These are phyloP conservation scores for Lindbergichthys nudifrons DNA, from an alignment of 2,797 vertebrate species.

Conservation along the genomic window DNA sequence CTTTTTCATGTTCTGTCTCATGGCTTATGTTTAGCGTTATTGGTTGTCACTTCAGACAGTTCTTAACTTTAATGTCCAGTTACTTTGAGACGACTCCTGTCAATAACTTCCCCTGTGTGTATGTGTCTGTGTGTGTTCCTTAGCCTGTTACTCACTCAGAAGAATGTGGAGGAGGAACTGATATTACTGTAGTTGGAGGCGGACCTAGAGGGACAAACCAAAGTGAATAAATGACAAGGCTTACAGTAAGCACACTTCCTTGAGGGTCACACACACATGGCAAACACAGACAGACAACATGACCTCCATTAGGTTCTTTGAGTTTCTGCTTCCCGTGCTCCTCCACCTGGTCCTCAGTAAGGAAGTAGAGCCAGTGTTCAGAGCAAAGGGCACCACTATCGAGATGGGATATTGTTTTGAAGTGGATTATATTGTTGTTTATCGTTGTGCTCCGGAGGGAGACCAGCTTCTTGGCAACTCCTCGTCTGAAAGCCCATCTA, in stretches of 20 bases:
- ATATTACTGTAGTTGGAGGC: conserved; percentile 55
- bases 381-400: conserved; percentile 32
- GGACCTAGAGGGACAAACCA: conserved; percentile 49
- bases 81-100: neutral
- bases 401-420: conserved; percentile 82
- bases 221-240: conserved; percentile 42
- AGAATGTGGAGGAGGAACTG: conserved; percentile 47
- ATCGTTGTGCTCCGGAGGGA: conserved; percentile 55
- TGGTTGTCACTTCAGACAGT: conserved; percentile 6
- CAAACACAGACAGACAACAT: conserved; percentile 63
- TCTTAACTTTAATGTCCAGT: neutral
- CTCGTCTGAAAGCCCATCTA: conserved; percentile 31
- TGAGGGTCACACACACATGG: conserved; percentile 45
- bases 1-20: neutral
- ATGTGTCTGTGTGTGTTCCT: conserved; percentile 1
- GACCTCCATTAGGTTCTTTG: conserved; percentile 43
- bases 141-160: conserved; percentile 9
- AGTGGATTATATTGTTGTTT: conserved; percentile 78
- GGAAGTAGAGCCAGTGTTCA: conserved; percentile 63
- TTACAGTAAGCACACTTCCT: conserved; percentile 10
- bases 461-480: conserved; percentile 79
- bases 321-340: conserved; percentile 66
- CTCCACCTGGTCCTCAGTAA: conserved; percentile 52
- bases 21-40: conserved; percentile 17
- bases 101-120: neutral